phyloP scores from a whole-genome alignment of 2,113 vertebrate species.

The Anoura caudifer region DNA sequence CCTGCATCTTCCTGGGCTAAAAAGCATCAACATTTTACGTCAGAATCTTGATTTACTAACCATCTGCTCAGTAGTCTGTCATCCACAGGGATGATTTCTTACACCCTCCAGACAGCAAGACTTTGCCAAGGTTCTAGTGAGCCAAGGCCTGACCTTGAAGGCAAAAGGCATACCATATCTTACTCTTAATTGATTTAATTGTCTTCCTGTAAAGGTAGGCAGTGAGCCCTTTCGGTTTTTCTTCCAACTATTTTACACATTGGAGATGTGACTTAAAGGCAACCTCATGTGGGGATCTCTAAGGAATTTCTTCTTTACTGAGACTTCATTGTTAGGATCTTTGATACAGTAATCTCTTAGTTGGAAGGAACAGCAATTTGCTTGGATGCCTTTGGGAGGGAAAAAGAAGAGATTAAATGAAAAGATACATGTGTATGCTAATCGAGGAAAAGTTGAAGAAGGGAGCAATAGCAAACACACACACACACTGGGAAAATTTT shows the following conservation, averaged over 20 bases:
- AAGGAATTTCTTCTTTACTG: constrained; percentile 58
- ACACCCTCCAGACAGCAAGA: constrained; percentile 77
- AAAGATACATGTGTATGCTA: not conserved
- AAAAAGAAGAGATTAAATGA: not conserved
- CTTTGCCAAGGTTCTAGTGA: constrained; percentile 80
- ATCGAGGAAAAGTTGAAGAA: not conserved
- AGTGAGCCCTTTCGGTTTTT: constrained; percentile 36
- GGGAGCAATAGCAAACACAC: not conserved
- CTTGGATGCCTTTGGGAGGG: not conserved
- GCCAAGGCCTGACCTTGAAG: constrained; percentile 82
- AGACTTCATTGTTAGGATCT: constrained; percentile 12
- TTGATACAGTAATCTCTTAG: not conserved
- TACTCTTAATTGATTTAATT: constrained; percentile 75
- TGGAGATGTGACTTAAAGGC: constrained; percentile 33
- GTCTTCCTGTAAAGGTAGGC: constrained; percentile 62
- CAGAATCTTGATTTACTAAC: constrained; percentile 83
- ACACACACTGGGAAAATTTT: not conserved
- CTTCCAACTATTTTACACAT: constrained; percentile 15
- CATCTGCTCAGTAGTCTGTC: constrained; percentile 84
- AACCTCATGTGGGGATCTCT: not conserved
- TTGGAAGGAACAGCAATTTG: not conserved
- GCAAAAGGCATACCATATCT: constrained; percentile 72
- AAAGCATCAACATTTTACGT: constrained; percentile 80
- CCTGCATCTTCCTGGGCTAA: constrained; percentile 72
- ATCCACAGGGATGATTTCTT: constrained; percentile 79